These are phyloP conservation scores for Sitophilus oryzae DNA, from an alignment of 1,140 invertebrate genomes.

Conservation along the genomic window DNA sequence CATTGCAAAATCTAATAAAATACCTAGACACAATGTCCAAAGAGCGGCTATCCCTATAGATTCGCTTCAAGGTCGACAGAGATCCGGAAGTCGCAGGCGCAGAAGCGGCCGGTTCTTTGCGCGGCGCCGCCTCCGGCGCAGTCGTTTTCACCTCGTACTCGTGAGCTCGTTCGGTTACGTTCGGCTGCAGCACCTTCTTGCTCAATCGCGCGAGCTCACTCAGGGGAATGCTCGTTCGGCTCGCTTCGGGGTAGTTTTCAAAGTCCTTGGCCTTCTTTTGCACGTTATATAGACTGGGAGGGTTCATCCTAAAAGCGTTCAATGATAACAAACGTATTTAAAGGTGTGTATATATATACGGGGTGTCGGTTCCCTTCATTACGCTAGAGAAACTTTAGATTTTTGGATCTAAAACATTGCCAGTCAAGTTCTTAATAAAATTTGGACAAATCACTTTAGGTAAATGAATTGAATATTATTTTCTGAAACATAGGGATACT, in stretches of 20 bases:
- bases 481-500: too few species aligned
- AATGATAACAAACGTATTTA: too few species aligned
- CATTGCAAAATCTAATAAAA: too few species aligned
- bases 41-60: conserved; percentile 44
- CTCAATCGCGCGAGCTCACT: conserved; percentile 67
- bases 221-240: conserved; percentile 61
- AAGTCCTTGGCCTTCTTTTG: conserved; percentile 67
- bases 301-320: conserved; percentile 46
- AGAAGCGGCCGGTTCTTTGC: conserved; percentile 12
- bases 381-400: too few species aligned
- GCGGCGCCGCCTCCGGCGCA: conserved; percentile 33
- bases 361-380: too few species aligned
- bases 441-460: too few species aligned
- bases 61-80: conserved; percentile 28
- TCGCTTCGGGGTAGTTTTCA: conserved; percentile 57
- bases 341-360: too few species aligned
- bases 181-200: conserved; percentile 63
- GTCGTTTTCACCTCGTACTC: conserved; percentile 64
- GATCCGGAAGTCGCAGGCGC: conserved; percentile 5
- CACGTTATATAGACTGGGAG: conserved; percentile 58
- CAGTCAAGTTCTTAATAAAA: too few species aligned
- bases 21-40: too few species aligned
- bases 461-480: too few species aligned
- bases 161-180: conserved; percentile 64
- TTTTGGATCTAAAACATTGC: too few species aligned